phyloP scores from a whole-genome alignment of 23 tunicate genomes.

The Halocynthia roretzi region DNA sequence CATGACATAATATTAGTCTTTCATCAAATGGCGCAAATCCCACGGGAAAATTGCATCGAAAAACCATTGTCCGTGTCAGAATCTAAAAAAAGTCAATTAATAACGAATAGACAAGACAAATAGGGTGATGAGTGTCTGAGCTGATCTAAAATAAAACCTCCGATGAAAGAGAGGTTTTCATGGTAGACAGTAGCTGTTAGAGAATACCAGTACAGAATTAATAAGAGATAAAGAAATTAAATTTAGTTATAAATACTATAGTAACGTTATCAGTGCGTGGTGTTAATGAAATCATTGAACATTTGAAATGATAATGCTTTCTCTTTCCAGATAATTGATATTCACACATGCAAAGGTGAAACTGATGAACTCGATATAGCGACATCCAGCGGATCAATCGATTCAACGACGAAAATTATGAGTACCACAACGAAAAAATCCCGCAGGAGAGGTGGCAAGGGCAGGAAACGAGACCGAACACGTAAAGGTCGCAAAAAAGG shows the following conservation, averaged over 20 bases:
- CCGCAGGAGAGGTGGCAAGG: neutral
- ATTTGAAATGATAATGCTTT: neutral
- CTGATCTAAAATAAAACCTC: neutral
- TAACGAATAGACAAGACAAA: no score
- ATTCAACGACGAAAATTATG: neutral
- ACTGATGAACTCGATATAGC: constrained; percentile 16
- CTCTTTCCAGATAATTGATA: constrained; percentile 10
- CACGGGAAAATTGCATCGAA: no score
- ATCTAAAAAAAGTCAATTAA: no score
- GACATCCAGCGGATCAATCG: neutral
- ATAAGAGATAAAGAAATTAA: no score
- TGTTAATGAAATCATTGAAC: neutral
- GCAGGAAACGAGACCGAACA: neutral
- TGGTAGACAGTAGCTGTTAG: no score
- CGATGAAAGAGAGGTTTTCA: neutral
- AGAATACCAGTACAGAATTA: no score
- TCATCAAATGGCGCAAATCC: no score
- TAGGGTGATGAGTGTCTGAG: no score
- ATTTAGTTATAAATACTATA: neutral
- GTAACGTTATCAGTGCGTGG: neutral
- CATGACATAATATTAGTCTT: no score
- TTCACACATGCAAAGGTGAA: constrained; percentile 77
- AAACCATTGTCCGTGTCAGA: no score
- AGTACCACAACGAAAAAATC: neutral
- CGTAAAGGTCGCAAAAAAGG: neutral